These are phyloP conservation scores for Cotesia congregata DNA, from an alignment of 2,888 invertebrate species.

Conservation along the genomic window DNA sequence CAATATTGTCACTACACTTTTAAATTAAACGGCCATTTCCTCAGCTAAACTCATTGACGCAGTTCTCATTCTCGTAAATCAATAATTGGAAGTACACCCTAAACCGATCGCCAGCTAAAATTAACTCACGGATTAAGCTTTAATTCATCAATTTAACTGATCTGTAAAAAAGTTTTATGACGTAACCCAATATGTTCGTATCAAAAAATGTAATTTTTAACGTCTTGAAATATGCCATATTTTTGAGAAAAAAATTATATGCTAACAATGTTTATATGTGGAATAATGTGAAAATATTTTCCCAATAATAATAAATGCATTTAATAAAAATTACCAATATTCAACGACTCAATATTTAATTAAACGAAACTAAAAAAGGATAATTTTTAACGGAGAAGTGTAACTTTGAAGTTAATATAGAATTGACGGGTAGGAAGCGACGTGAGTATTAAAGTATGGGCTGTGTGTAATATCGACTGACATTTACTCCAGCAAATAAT, in stretches of 20 bases:
- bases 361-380: not conserved
- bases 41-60: not conserved
- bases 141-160: not conserved
- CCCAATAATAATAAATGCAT: no score
- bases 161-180: not conserved
- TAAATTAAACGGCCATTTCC: conserved; percentile 1
- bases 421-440: conserved; percentile 24
- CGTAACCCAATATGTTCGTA: no score
- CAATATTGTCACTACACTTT: conserved; percentile 5
- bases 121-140: no score
- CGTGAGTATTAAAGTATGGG: conserved; percentile 5
- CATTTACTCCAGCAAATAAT: conserved; percentile 33
- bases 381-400: not conserved
- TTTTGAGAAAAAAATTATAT: no score
- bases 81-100: not conserved
- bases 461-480: conserved; percentile 32
- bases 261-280: no score
- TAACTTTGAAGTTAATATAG: conserved; percentile 11
- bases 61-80: not conserved
- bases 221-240: no score
- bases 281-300: no score
- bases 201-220: no score
- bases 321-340: not conserved
- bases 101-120: no score
- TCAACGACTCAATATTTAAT: not conserved